Percentiles rank a stretch among this genome's conserved stretches.
These are phyloP conservation scores for Botrylloides violaceus DNA, from an alignment of 23 tunicate species.

Conservation along the genomic window DNA sequence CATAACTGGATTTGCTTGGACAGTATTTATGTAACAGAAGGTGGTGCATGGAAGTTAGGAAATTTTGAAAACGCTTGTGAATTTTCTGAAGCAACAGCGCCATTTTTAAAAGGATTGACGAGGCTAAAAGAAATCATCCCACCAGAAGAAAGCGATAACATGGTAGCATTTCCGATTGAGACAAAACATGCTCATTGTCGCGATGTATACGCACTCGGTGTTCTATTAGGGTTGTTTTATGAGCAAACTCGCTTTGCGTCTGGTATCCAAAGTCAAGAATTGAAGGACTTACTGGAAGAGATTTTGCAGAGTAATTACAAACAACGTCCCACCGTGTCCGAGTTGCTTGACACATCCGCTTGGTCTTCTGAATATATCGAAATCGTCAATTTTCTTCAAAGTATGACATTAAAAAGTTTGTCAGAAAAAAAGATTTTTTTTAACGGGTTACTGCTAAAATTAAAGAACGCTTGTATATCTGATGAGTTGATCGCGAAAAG, in stretches of 20 bases:
- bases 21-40: constrained; percentile 39
- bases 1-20: constrained; percentile 54
- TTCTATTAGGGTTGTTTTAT: constrained; percentile 34
- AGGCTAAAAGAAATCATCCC: constrained; percentile 14
- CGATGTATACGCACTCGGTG: constrained; percentile 72
- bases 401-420: constrained; percentile 51
- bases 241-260: constrained; percentile 59
- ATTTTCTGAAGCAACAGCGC: constrained; percentile 47
- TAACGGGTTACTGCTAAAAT: constrained; percentile 21
- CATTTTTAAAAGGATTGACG: constrained; percentile 12
- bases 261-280: constrained; percentile 19
- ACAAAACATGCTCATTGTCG: constrained; percentile 37
- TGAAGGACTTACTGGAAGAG: constrained; percentile 44
- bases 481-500: constrained; percentile 62
- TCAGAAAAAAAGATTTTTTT: constrained; percentile 59
- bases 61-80: constrained; percentile 67
- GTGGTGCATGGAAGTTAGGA: constrained; percentile 72
- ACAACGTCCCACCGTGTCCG: constrained; percentile 62
- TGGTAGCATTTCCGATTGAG: constrained; percentile 25
- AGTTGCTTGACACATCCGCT: constrained; percentile 50
- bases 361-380: constrained; percentile 52
- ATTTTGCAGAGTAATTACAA: constrained; percentile 52
- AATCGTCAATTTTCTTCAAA: constrained; percentile 71
- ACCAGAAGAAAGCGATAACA: constrained; percentile 60
- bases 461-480: constrained; percentile 44